phyloP scores from a whole-genome alignment of 2,113 vertebrate genomes.

The Cyprichromis sp. region DNA sequence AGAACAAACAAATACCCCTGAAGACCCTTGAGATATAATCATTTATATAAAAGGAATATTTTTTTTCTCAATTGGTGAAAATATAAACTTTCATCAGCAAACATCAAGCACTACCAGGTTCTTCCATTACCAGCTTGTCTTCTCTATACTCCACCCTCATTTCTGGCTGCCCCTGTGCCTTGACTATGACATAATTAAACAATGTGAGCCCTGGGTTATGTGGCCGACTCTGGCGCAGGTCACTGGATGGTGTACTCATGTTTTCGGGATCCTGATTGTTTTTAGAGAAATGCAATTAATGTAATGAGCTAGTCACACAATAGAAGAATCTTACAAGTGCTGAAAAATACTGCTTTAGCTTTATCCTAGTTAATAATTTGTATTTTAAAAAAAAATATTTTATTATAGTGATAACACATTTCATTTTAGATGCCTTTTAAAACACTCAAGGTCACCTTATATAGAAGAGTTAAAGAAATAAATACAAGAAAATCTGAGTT shows the following conservation, averaged over 20 bases:
- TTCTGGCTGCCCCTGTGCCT: not conserved
- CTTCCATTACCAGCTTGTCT: slow-evolving; percentile 13
- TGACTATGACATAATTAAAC: slow-evolving; percentile 24
- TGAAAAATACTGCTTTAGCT: not conserved
- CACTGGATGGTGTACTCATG: slow-evolving; percentile 48
- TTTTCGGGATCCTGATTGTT: not conserved
- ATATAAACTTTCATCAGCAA: not conserved
- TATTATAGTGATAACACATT: not conserved
- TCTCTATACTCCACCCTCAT: not conserved
- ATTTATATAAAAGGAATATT: not conserved
- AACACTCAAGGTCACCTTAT: not conserved
- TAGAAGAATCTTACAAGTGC: not conserved
- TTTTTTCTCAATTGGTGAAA: not conserved
- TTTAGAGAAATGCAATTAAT: not conserved
- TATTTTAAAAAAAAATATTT: not conserved
- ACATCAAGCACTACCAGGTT: slow-evolving; percentile 25
- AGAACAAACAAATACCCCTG: not conserved
- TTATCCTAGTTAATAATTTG: not conserved
- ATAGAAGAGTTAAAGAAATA: not conserved
- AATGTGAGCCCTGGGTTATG: slow-evolving; percentile 59
- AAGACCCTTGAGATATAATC: not conserved
- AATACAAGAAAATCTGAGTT: not conserved
- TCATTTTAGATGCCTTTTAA: not conserved
- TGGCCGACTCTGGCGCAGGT: slow-evolving; percentile 61
- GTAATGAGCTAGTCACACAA: not conserved